Evolutionary conservation across 2,113 vertebrate genomes (phyloP), one percentile per base, ranked within the genome.

Genomic region (Fregata magnificens): DNA sequence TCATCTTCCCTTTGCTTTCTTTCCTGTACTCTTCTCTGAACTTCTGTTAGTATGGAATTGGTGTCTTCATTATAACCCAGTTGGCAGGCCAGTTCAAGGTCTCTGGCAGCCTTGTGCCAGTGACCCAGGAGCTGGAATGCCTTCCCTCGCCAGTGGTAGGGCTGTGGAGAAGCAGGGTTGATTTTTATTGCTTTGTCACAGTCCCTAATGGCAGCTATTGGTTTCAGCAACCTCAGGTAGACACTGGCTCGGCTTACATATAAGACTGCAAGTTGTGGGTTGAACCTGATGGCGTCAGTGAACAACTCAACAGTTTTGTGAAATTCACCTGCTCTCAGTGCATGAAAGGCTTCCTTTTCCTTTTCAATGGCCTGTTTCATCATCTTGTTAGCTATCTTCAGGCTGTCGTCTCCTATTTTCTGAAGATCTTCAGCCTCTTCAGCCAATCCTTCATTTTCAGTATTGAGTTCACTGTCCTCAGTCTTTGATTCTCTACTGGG

Each of bases 81-180:
- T 7, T 59, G 85, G 56, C 66, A 94, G 17, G 71, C 88, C 18
- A 63, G 31, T 22, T 79, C 61, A n/a, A 86, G 66, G 66, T 79
- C 81, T 76, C 73, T 59, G 20, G 71, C 38, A 70, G 77, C 82
- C 55, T 89, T 73, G 49, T 92, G 81, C 88, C 77, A 93, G 59
- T 3, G 29, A 53, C 85, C 66, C 36, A 79, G 77, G 50, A 86
- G 61, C 17, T 38, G 59, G 25, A 92, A 97, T 70, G 98, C 98
- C 82, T 98, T 99, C 13, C 98, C 98, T 92, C 98, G 95, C 98
- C 98, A 99, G 94, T 98, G 98, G 96, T 99, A 99, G 5, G 98
- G 98, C 94, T 98, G 98, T 92, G 98, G 98, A 36, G 98, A 99
- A 95, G 98, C 98, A 34, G 98, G 98, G 93, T 98, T 98, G 72